phyloP scores from a whole-genome alignment of 2,888 invertebrate species.

The Oscheius onirici region DNA sequence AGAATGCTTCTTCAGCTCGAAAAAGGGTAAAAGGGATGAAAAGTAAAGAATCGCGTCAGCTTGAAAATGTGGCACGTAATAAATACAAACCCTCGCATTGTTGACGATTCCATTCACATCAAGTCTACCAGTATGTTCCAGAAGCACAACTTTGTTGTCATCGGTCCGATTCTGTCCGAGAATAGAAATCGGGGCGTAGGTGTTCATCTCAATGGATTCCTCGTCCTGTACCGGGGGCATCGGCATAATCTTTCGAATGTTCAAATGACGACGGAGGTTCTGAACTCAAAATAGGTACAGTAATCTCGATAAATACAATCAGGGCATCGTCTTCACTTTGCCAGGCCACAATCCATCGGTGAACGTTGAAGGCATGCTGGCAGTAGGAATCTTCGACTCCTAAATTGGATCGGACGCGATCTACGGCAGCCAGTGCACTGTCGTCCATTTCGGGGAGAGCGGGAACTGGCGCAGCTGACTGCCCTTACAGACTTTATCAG shows the following conservation, averaged over 20 bases:
- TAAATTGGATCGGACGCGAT: constrained; percentile 37
- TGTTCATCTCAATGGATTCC: constrained; percentile 38
- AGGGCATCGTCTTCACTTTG: constrained; percentile 57
- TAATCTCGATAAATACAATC: constrained; percentile 33
- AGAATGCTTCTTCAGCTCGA: background rate
- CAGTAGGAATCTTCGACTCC: constrained; percentile 44
- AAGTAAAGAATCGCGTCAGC: background rate
- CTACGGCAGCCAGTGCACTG: constrained; percentile 34
- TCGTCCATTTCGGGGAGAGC: constrained; percentile 2
- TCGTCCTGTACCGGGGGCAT: constrained; percentile 37
- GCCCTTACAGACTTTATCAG: constrained; percentile 17
- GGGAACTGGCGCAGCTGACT: background rate
- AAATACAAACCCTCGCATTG: constrained; percentile 35
- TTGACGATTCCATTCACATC: constrained; percentile 63
- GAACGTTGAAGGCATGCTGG: constrained; percentile 59
- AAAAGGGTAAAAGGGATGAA: background rate
- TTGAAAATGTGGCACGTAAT: background rate
- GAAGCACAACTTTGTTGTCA: constrained; percentile 55
- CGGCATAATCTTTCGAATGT: constrained; percentile 60
- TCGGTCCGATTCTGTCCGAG: constrained; percentile 56
- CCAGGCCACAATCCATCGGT: constrained; percentile 67
- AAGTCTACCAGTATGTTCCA: constrained; percentile 63
- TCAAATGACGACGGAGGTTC: constrained; percentile 63
- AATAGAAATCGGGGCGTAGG: constrained; percentile 61
- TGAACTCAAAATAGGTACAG: constrained; percentile 17